Evolutionary conservation across 2,888 invertebrate species (phyloP).

Genomic region (Synanthedon tipuliformis): DNA sequence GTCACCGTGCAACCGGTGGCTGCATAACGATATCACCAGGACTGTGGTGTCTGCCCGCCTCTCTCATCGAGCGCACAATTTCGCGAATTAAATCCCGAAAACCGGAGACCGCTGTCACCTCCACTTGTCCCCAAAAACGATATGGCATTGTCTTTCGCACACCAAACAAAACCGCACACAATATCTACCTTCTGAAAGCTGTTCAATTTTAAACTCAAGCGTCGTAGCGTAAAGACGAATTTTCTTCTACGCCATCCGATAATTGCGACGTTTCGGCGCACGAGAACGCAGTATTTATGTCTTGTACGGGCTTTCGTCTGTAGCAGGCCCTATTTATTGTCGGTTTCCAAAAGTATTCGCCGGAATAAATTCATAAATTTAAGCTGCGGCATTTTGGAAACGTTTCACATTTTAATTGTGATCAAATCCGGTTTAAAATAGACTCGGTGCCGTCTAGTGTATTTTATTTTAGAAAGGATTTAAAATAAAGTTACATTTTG

Average conservation of each 20-base stretch:
- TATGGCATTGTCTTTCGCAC: constrained; percentile 46
- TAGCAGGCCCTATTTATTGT: constrained; percentile 54
- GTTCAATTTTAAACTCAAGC: constrained; percentile 10
- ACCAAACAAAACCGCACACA: constrained; percentile 2
- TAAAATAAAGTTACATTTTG: too few relatives aligned
- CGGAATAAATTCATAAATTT: constrained; percentile 50
- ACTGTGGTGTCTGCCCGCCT: constrained; percentile 39
- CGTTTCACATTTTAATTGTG: background rate
- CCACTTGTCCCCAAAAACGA: constrained; percentile 56
- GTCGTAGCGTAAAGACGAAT: constrained; percentile 1
- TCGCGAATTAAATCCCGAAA: constrained; percentile 58
- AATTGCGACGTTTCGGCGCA: constrained; percentile 8
- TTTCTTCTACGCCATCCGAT: background rate
- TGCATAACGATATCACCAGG: constrained; percentile 26
- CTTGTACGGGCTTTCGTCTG: constrained; percentile 47
- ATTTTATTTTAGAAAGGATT: too few relatives aligned
- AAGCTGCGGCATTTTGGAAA: constrained; percentile 16
- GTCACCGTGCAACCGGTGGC: constrained; percentile 19
- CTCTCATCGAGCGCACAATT: constrained; percentile 34
- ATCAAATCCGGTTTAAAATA: background rate
- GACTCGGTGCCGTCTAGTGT: background rate
- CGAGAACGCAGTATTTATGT: constrained; percentile 38
- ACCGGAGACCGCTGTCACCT: constrained; percentile 49
- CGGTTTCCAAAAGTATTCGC: constrained; percentile 37
- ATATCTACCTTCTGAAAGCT: constrained; percentile 1